Conservation (phyloP, 2,797 vertebrate species). For the Sebastes vulpes region DNA sequence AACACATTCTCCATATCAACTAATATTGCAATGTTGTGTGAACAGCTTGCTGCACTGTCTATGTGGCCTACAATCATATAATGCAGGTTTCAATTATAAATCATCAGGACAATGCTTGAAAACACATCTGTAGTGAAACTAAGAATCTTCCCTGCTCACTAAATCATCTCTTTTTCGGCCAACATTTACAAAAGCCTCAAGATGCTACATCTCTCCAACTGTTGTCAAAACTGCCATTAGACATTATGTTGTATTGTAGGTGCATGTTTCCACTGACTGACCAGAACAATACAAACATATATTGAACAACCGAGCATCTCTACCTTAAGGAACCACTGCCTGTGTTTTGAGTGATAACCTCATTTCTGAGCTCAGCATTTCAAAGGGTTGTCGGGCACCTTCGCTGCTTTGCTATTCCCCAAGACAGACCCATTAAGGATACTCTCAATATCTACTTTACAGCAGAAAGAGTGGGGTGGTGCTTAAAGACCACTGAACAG, state of each 20-base stretch:
- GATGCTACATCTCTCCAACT: background rate
- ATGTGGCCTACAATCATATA: background rate
- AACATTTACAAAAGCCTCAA: background rate
- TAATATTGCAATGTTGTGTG: background rate
- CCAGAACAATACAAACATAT: background rate
- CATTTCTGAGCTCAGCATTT: constrained; percentile 24
- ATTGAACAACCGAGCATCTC: background rate
- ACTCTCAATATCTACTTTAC: constrained; percentile 4
- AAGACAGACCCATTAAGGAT: constrained; percentile 13
- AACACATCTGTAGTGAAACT: background rate
- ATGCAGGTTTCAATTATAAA: background rate
- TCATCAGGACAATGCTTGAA: background rate
- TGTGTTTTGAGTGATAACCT: constrained; percentile 49
- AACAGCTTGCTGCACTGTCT: background rate
- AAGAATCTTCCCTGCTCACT: background rate
- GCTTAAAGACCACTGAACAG: constrained; percentile 38
- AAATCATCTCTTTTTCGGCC: background rate
- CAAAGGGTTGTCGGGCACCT: constrained; percentile 24
- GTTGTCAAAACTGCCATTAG: background rate
- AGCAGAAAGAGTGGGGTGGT: constrained; percentile 21
- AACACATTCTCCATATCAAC: background rate
- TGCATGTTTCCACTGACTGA: background rate
- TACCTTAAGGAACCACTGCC: constrained; percentile 1
- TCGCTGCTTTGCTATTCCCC: constrained; percentile 16
- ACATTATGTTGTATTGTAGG: background rate